Evolutionary conservation across 2,797 vertebrate species (phyloP).

Genomic region (Poecile montanus): DNA sequence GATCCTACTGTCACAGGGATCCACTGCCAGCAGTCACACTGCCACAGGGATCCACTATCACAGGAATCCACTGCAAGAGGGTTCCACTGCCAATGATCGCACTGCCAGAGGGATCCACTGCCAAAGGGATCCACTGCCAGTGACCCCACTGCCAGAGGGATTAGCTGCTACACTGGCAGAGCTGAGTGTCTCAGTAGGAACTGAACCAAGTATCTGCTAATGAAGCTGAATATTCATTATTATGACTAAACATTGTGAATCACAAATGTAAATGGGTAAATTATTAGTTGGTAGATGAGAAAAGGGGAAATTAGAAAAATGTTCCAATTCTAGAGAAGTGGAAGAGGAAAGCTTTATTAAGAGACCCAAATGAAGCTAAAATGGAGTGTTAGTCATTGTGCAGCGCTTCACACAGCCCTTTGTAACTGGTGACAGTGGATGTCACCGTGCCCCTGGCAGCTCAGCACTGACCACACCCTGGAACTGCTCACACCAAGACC

Average conservation of each 20-base stretch:
- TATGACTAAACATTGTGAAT: conserved; percentile 70
- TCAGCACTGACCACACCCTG: neutral
- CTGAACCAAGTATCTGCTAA: conserved; percentile 56
- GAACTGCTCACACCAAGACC: neutral
- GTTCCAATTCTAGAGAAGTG: conserved; percentile 45
- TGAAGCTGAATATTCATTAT: conserved; percentile 68
- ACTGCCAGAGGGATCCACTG: neutral
- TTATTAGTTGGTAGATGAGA: conserved; percentile 69
- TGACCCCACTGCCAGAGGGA: neutral
- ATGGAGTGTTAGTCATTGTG: neutral
- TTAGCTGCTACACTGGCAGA: neutral
- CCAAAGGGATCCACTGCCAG: neutral
- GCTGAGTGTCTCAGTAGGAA: conserved; percentile 43
- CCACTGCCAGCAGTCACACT: neutral
- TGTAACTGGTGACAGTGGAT: neutral
- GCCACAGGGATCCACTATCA: neutral
- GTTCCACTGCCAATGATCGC: neutral
- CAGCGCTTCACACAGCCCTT: neutral
- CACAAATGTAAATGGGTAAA: conserved; percentile 72
- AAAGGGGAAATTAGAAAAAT: conserved; percentile 58
- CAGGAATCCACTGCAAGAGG: neutral
- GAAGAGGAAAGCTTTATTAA: conserved; percentile 57
- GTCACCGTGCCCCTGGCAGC: neutral
- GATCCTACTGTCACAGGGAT: neutral
- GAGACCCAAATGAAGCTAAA: conserved; percentile 61